These are phyloP conservation scores for Leucopsar rothschildi DNA, from an alignment of 2,113 vertebrate genomes.

Conservation along the genomic window DNA sequence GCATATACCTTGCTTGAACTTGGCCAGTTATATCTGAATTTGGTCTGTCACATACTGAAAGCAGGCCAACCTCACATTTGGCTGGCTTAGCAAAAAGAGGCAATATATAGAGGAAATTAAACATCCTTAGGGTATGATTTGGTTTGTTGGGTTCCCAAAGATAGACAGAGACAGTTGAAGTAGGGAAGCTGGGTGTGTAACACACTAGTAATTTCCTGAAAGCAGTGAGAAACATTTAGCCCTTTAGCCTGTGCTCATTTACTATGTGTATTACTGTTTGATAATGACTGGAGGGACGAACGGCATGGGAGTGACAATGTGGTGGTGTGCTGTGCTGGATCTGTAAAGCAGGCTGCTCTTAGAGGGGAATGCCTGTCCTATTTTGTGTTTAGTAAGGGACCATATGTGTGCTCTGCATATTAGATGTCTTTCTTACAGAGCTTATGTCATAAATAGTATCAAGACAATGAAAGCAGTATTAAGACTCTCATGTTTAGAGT, in stretches of 20 bases:
- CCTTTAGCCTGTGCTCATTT: constrained; percentile 26
- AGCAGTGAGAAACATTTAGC: constrained; percentile 20
- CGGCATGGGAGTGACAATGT: fast-evolving
- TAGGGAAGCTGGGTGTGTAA: constrained; percentile 34
- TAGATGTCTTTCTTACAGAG: not conserved
- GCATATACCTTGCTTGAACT: constrained; percentile 54
- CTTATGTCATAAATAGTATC: not conserved
- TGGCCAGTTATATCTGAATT: constrained; percentile 36
- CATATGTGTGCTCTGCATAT: not conserved
- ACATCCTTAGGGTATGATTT: constrained; percentile 42
- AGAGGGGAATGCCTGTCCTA: not conserved
- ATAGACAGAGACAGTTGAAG: constrained; percentile 54
- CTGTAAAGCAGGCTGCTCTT: not conserved
- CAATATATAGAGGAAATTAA: constrained; percentile 37
- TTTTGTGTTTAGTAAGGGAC: not conserved
- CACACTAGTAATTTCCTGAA: constrained; percentile 57
- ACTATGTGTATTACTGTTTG: not conserved
- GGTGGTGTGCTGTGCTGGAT: not conserved
- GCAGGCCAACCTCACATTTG: not conserved
- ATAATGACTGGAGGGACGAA: not conserved
- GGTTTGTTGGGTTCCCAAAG: constrained; percentile 49
- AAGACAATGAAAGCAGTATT: not conserved
- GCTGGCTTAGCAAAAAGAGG: not conserved
- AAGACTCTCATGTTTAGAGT: not conserved
- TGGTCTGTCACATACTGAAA: constrained; percentile 32